Percentiles rank a stretch among this genome's conserved stretches.
Evolutionary conservation across 2,888 invertebrate genomes (phyloP).

Genomic region (Mythimna albipuncta): DNA sequence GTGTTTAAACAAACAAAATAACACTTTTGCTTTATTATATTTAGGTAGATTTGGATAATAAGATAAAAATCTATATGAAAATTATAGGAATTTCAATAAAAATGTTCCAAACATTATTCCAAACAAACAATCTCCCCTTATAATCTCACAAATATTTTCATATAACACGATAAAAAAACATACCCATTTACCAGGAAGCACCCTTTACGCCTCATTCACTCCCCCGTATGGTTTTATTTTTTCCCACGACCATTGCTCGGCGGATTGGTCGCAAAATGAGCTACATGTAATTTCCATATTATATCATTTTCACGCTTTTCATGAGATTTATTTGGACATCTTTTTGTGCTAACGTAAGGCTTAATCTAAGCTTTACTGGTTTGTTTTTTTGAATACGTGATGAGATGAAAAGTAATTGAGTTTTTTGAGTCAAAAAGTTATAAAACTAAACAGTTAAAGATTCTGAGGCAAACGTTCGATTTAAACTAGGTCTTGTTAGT

Average conservation of each 20-base stretch:
- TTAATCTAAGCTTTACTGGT: slow-evolving; percentile 42
- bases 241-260: slow-evolving; percentile 37
- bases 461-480: too few species aligned
- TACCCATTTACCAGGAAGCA: slow-evolving; percentile 12
- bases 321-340: slow-evolving; percentile 62
- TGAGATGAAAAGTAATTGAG: not conserved
- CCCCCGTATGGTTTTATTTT: slow-evolving; percentile 41
- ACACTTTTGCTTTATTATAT: too few species aligned
- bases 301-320: slow-evolving; percentile 63
- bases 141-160: slow-evolving; percentile 26
- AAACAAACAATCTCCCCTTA: not conserved
- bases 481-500: too few species aligned
- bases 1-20: too few species aligned
- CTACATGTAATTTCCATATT: slow-evolving; percentile 69
- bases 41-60: too few species aligned
- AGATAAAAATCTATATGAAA: too few species aligned
- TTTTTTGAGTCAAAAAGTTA: not conserved
- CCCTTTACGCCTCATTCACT: slow-evolving; percentile 40
- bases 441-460: not conserved
- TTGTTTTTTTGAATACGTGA: slow-evolving; percentile 24
- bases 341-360: slow-evolving; percentile 54
- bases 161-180: slow-evolving; percentile 30
- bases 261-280: slow-evolving; percentile 66
- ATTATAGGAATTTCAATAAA: too few species aligned
- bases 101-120: not conserved